Base-by-base conservation (phyloP, 2,113 vertebrate genomes). In the Oreochromis tanganicae region DNA sequence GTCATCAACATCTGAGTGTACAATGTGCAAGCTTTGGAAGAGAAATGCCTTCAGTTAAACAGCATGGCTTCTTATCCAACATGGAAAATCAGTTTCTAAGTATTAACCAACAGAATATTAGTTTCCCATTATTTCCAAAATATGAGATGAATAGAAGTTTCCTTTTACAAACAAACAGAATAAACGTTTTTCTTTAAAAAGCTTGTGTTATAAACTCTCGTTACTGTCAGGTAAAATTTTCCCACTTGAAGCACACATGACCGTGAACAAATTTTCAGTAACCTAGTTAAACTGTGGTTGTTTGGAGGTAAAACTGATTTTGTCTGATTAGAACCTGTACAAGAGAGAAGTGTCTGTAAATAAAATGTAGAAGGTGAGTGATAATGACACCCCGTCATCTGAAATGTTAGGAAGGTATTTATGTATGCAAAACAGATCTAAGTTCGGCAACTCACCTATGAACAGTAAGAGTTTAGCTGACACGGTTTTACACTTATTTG, bases 81-180 rank as follows among this genome's bases (percentile, higher is more conserved):
- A 14, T 85, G 85, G 32, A 81, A 91, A 91, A 94, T 92, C 87
- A 34, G 78, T 87, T 78, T 8, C 24, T 50, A 32, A n/a, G 27
- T 34, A 78, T 78, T 78, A 52, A 50, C 43, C 24, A 75, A 48
- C 71, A 75, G 16, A 75, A 29, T 32, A 48, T 29, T 32, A 50
- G 16, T 19, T 19, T 32, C 71, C 43, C 24, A 8, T 75, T 32
- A 50, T 17, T 50, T 50, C 24, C 43, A 11, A 75, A 48, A 3
- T 10, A 48, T 11, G 43, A 27, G 5, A 48, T 46, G 68, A 48
- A 29, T 48, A 10, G 27, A 9, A 75, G 68, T 75, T 75, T 75
- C 24, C 24, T 75, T 32, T 50, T 19, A 11, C 71, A 71, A 43
- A 43, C 4, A 71, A 71, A 71, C 12, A 24, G 4, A 43, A 71